A percentile compares a stretch with the other conserved stretches of the same genome.
phyloP scores from a whole-genome alignment of 2,888 invertebrate species.

The Vesta saturnalis region DNA sequence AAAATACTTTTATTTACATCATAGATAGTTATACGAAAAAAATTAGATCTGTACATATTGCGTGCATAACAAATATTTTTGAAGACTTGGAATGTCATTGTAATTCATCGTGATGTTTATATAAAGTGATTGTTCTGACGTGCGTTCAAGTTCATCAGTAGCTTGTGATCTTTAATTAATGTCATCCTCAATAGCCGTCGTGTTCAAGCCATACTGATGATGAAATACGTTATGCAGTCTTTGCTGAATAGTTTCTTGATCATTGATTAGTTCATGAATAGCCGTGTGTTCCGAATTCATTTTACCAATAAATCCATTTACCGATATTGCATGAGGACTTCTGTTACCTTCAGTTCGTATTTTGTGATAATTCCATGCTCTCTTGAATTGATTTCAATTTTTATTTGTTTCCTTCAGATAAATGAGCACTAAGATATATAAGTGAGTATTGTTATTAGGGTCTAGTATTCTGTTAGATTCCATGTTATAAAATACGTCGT shows the following conservation, averaged over 20 bases:
- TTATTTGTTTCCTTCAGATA: not conserved
- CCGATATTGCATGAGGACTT: not conserved
- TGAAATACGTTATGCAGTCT: conserved; percentile 1
- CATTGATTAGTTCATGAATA: not conserved
- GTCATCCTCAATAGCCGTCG: not conserved
- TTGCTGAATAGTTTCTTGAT: not conserved
- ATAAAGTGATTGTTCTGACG: not conserved
- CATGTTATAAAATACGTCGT: not conserved
- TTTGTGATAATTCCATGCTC: not conserved
- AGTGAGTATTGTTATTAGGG: not conserved
- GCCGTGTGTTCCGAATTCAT: not conserved
- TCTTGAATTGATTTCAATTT: not conserved
- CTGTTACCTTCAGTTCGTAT: not conserved
- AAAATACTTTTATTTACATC: too few relatives aligned
- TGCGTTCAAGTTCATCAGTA: not conserved
- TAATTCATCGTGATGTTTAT: not conserved
- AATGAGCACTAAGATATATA: not conserved
- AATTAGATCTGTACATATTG: not conserved
- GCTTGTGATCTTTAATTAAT: not conserved
- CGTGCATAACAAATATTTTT: not conserved
- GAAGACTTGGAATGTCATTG: not conserved
- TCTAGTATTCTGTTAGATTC: not conserved
- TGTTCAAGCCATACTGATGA: not conserved
- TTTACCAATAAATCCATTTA: not conserved
- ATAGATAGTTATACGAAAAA: not conserved